These are phyloP conservation scores for Drosophila anomalipes DNA, from an alignment of 2,888 invertebrate genomes.

Conservation along the genomic window DNA sequence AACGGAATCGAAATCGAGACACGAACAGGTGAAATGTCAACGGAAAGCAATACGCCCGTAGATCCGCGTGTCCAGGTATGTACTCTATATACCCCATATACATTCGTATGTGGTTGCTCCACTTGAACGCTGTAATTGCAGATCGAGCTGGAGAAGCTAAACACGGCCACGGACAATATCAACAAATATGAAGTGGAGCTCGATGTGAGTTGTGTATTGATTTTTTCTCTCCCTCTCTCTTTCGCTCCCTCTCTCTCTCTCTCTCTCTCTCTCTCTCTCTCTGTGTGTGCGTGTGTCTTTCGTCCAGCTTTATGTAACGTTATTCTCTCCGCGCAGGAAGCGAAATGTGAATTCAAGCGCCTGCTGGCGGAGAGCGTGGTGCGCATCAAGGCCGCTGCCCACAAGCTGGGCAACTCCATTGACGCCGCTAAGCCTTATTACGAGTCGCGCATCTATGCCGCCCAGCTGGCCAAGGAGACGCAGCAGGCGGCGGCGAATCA, in stretches of 20 bases:
- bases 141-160: constrained; percentile 95
- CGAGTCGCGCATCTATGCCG: constrained; percentile 93
- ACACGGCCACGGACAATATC: constrained; percentile 96
- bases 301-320: constrained; percentile 40
- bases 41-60: constrained; percentile 88
- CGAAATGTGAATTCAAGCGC: constrained; percentile 92
- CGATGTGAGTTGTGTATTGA: constrained; percentile 87
- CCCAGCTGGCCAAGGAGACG: constrained; percentile 93
- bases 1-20: constrained; percentile 3
- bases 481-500: constrained; percentile 90
- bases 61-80: constrained; percentile 93
- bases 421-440: constrained; percentile 96
- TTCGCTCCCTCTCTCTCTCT: not conserved
- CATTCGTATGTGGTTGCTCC: not conserved
- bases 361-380: constrained; percentile 93
- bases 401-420: constrained; percentile 93
- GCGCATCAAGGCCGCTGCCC: constrained; percentile 91
- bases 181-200: constrained; percentile 95
- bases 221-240: constrained; percentile 43
- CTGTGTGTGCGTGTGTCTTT: not conserved
- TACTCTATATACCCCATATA: constrained; percentile 8
- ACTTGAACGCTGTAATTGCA: constrained; percentile 70
- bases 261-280: not conserved
- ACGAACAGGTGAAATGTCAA: constrained; percentile 79
- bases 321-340: constrained; percentile 87